Percentiles rank a stretch among this genome's conserved stretches.
These are phyloP conservation scores for Kobus ellipsiprymnus DNA, from an alignment of 2,113 vertebrate species.

Conservation along the genomic window DNA sequence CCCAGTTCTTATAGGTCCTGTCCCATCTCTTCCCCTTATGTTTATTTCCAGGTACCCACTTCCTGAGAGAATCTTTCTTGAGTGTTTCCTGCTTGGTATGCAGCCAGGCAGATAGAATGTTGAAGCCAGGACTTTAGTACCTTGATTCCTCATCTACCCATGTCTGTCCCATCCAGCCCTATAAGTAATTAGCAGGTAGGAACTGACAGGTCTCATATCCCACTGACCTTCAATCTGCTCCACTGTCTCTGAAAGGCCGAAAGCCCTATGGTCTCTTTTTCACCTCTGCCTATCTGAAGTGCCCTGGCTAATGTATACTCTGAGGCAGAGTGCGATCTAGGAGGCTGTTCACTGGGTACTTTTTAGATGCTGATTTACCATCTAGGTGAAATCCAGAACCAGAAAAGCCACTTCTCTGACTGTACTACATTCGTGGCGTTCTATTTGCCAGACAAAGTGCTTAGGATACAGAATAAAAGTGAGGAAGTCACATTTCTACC, in stretches of 20 bases:
- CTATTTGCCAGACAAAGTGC: not conserved
- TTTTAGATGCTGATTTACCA: not conserved
- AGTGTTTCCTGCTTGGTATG: slow-evolving; percentile 1
- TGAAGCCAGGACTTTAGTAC: not conserved
- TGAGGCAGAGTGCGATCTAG: not conserved
- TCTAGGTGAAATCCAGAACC: slow-evolving; percentile 18
- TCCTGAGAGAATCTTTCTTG: not conserved
- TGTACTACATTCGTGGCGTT: not conserved
- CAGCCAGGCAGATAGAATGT: not conserved
- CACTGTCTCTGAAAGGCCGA: not conserved
- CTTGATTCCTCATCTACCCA: not conserved
- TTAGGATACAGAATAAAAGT: slow-evolving; percentile 42
- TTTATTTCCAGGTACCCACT: not conserved
- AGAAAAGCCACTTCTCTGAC: not conserved
- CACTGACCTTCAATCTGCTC: not conserved
- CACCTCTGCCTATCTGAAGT: not conserved
- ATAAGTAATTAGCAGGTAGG: not conserved
- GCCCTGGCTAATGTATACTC: not conserved
- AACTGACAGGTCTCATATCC: not conserved
- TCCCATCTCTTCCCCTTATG: not conserved
- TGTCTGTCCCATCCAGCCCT: not conserved
- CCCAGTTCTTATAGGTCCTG: not conserved
- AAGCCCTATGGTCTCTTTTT: not conserved
- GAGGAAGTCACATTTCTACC: not conserved
- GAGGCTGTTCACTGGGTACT: not conserved